Evolutionary conservation across 2,888 invertebrate genomes (phyloP).

Genomic region (Stenodera caucasica): DNA sequence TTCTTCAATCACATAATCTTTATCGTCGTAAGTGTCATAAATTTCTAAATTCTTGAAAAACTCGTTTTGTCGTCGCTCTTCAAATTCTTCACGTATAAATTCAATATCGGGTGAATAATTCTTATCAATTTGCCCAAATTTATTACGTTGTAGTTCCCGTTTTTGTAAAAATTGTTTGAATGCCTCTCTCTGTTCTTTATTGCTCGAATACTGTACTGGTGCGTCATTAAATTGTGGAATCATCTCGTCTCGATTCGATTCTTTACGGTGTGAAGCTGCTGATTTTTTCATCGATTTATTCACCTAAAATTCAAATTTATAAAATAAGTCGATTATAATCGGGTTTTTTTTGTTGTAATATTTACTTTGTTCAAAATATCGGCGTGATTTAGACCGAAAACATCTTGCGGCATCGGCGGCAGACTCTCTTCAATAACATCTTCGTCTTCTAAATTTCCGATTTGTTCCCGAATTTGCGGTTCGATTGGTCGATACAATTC

Average conservation of each 20-base stretch:
- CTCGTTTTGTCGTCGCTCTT: slow-evolving; percentile 12
- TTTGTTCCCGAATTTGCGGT: slow-evolving; percentile 54
- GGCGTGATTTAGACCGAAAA: slow-evolving; percentile 70
- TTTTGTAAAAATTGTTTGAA: slow-evolving; percentile 43
- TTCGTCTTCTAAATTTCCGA: slow-evolving; percentile 35
- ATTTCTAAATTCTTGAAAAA: slow-evolving; percentile 18
- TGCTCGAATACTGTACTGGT: slow-evolving; percentile 40
- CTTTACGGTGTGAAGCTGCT: slow-evolving; percentile 40
- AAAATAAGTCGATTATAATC: slow-evolving; percentile 7
- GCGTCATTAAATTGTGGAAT: slow-evolving; percentile 34
- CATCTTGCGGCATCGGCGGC: slow-evolving; percentile 72
- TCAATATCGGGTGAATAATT: slow-evolving; percentile 24
- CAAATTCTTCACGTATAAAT: slow-evolving; percentile 20
- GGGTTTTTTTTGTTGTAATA: background rate
- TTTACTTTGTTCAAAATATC: slow-evolving; percentile 61
- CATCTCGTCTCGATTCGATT: slow-evolving; percentile 27
- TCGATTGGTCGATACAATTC: slow-evolving; percentile 58
- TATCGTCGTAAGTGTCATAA: slow-evolving; percentile 17
- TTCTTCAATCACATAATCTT: slow-evolving; percentile 20
- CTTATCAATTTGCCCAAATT: slow-evolving; percentile 10
- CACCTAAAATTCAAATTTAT: slow-evolving; percentile 41
- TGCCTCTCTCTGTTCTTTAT: slow-evolving; percentile 56
- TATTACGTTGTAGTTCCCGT: slow-evolving; percentile 18
- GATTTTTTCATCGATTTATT: slow-evolving; percentile 46
- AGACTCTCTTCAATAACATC: slow-evolving; percentile 55